Evolutionary conservation across 2,113 vertebrate species (phyloP).

Genomic region (Pheucticus melanocephalus): DNA sequence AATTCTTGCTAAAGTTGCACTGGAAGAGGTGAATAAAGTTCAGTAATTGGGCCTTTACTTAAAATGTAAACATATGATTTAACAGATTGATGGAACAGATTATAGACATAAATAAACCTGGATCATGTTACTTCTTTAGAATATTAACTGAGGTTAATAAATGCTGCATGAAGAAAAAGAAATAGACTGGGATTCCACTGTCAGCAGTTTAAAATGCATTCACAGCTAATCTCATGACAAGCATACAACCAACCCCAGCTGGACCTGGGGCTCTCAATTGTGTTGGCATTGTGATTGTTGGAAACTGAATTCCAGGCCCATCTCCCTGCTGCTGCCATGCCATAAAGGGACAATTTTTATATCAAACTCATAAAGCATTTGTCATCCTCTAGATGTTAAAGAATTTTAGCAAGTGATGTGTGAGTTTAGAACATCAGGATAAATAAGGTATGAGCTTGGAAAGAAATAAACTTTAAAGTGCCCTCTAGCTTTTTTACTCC

Average conservation of each 20-base stretch:
- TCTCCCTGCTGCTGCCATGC: neutral
- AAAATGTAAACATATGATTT: constrained; percentile 55
- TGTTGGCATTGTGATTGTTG: neutral
- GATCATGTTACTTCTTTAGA: constrained; percentile 25
- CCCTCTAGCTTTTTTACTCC: neutral
- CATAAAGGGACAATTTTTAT: neutral
- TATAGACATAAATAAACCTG: constrained; percentile 37
- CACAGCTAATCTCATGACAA: neutral
- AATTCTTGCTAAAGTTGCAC: constrained; percentile 14
- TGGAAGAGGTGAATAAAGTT: constrained; percentile 52
- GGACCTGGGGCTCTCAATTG: neutral
- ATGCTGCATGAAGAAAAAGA: neutral
- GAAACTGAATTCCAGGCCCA: neutral
- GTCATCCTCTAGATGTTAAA: neutral
- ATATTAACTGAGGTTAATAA: neutral
- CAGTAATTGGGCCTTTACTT: constrained; percentile 43
- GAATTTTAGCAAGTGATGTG: neutral
- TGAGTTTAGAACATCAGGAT: neutral
- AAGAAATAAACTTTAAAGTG: neutral
- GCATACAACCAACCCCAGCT: neutral
- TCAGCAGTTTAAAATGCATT: neutral
- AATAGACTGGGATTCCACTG: neutral
- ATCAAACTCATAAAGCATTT: neutral
- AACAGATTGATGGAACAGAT: constrained; percentile 64
- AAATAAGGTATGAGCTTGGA: neutral